These are phyloP conservation scores for Plebejus argus DNA, from an alignment of 2,888 invertebrate species.

Conservation along the genomic window DNA sequence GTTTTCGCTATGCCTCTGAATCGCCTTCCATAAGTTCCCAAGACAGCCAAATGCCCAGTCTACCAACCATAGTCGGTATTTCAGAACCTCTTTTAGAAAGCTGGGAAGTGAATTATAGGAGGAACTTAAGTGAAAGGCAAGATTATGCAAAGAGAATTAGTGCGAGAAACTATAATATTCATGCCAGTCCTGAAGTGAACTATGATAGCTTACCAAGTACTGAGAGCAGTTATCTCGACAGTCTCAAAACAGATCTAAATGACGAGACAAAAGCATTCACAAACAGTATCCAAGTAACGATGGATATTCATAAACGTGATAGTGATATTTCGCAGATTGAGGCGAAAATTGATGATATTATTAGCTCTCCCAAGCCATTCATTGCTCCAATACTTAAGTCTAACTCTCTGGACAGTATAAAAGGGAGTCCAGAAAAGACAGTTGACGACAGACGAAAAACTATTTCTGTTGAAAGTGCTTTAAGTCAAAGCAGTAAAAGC, in stretches of 20 bases:
- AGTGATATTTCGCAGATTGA: conserved; percentile 78
- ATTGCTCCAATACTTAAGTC: conserved; percentile 75
- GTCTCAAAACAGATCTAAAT: conserved; percentile 67
- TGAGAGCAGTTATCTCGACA: conserved; percentile 74
- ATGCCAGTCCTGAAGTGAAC: conserved; percentile 61
- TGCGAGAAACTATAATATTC: conserved; percentile 67
- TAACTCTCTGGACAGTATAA: conserved; percentile 81
- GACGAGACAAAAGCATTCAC: conserved; percentile 69
- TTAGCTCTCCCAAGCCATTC: conserved; percentile 76
- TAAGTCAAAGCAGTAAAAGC: conserved; percentile 53
- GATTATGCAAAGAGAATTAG: conserved; percentile 68
- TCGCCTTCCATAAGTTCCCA: conserved; percentile 72
- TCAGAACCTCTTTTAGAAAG: conserved; percentile 76
- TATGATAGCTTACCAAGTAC: conserved; percentile 75
- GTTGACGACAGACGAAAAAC: conserved; percentile 74
- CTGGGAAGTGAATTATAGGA: conserved; percentile 77
- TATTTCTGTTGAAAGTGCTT: conserved; percentile 73
- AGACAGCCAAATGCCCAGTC: conserved; percentile 76
- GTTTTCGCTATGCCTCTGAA: conserved; percentile 83
- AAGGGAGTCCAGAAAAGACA: conserved; percentile 77
- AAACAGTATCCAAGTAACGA: conserved; percentile 67
- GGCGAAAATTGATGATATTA: conserved; percentile 79
- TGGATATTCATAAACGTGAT: conserved; percentile 68
- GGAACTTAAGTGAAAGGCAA: conserved; percentile 68
- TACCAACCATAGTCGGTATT: conserved; percentile 76